phyloP scores from a whole-genome alignment of 2,797 vertebrate species.

The Aplochiton taeniatus region DNA sequence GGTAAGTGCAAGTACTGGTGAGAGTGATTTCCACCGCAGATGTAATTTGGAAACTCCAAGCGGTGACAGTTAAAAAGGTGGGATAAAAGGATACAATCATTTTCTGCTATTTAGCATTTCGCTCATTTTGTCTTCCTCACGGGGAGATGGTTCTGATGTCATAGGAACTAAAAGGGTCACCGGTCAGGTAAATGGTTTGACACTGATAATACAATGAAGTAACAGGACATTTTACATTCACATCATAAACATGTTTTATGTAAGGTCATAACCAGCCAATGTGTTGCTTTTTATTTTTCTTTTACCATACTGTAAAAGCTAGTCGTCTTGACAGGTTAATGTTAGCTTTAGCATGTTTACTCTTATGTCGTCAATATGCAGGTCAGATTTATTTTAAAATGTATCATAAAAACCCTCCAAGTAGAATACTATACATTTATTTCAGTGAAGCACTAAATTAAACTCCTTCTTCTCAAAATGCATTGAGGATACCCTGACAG shows the following conservation, averaged over 20 bases:
- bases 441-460: too few relatives aligned
- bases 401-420: too few relatives aligned
- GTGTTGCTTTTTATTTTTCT: neutral
- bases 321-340: too few relatives aligned
- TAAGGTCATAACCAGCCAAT: slow-evolving; percentile 51
- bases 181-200: slow-evolving; percentile 17
- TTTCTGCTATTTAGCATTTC: too few relatives aligned
- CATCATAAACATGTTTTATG: slow-evolving; percentile 37
- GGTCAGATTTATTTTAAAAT: too few relatives aligned
- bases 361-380: too few relatives aligned
- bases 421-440: too few relatives aligned
- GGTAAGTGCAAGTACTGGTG: slow-evolving; percentile 48
- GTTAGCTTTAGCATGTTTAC: too few relatives aligned
- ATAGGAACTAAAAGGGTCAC: slow-evolving; percentile 25
- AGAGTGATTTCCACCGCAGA: slow-evolving; percentile 6
- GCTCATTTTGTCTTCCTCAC: too few relatives aligned
- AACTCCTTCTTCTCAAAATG: too few relatives aligned
- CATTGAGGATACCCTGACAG: too few relatives aligned
- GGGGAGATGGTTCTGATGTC: neutral
- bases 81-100: neutral
- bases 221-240: slow-evolving; percentile 36
- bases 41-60: slow-evolving; percentile 30
- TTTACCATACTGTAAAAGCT: neutral
- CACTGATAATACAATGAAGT: slow-evolving; percentile 43
- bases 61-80: neutral